Evolutionary conservation across 2,113 vertebrate genomes (phyloP), one percentile per base, ranked within the genome.

Genomic region (Indri indri): DNA sequence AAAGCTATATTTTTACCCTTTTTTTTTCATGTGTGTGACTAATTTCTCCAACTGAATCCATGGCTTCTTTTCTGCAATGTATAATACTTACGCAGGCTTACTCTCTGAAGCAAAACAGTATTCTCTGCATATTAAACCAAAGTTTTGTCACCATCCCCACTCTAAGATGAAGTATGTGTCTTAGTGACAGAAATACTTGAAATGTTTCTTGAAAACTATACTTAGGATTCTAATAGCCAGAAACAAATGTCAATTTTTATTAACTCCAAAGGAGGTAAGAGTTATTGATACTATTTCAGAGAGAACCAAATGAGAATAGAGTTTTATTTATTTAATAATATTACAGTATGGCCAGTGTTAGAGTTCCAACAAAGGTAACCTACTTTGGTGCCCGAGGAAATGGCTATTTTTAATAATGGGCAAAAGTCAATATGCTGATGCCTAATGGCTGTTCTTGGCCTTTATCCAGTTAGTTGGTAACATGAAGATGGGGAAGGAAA

Each of bases 211-310:
- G 80, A 79, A 93, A 88, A 82, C 65, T 93, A 32, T 37, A 93
- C 57, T 77, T 11, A 73, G 34, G 90, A 81, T 66, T 93, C 6
- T 61, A 90, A 54, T 40, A 90, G 66, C 37, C 77, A 97, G 84
- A 95, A 89, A 88, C 9, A 68, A 70, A 50, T 71, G 63, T 23
- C 77, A 50, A 4, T 90, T 73, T 95, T 95, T 96, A 94, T 89
- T 96, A 54, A 94, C 93, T 79, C 65, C 40, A 84, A 52, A 93
- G 66, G 40, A 90, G 73, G 52, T 71, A 77, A 59, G 23, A 42
- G 40, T 84, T 83, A n/a, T 80, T 83, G 71, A 77, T 27, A 71
- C 70, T 47, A 68, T 88, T 89, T 93, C 52, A 34, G 74, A 93
- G 71, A 91, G 12, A 89, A 22, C 37, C n/a, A 7, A 42, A 34